A percentile compares a stretch with the other conserved stretches of the same genome.
Evolutionary conservation across 2,113 vertebrate genomes (phyloP).

Genomic region (Globicephala melas): DNA sequence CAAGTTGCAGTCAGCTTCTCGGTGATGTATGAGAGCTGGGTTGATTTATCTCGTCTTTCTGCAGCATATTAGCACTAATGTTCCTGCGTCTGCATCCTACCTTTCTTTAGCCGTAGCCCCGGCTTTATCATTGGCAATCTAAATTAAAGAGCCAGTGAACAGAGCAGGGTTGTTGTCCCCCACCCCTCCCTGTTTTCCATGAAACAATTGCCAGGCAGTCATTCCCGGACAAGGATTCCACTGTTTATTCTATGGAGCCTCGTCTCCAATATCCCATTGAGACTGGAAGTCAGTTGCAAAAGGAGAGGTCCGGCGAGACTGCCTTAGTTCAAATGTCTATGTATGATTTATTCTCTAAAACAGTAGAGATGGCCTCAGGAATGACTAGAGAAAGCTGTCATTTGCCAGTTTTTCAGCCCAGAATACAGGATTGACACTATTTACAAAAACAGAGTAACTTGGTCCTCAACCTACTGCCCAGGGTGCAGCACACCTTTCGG

Average conservation of each 20-base stretch:
- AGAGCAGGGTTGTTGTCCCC: constrained; percentile 71
- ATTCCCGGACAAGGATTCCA: constrained; percentile 77
- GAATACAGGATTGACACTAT: constrained; percentile 60
- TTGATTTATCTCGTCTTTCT: constrained; percentile 87
- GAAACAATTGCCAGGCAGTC: constrained; percentile 87
- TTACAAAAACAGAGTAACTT: constrained; percentile 51
- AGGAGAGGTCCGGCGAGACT: constrained; percentile 71
- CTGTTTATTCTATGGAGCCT: constrained; percentile 72
- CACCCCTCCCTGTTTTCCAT: constrained; percentile 78
- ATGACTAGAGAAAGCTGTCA: constrained; percentile 58
- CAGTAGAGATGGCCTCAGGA: constrained; percentile 67
- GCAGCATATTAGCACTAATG: constrained; percentile 87
- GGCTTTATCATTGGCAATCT: constrained; percentile 84
- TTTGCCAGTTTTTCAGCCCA: constrained; percentile 45
- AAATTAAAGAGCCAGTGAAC: constrained; percentile 86
- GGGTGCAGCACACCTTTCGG: not conserved
- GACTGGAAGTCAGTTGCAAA: constrained; percentile 69
- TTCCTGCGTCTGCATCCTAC: constrained; percentile 85
- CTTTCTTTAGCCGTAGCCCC: constrained; percentile 75
- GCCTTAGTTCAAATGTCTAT: constrained; percentile 74
- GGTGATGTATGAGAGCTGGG: constrained; percentile 83
- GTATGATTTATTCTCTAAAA: constrained; percentile 79
- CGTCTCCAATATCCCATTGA: constrained; percentile 76
- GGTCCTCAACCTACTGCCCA: not conserved
- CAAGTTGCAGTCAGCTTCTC: constrained; percentile 85